Percentiles rank a stretch among this genome's conserved stretches.
Conservation (phyloP, 1,140 invertebrate genomes). For the Drosophila melanogaster region Release_6_plus_ISO1_MT NT_033779.5:9312501-9313000, state of each 20-base stretch:
- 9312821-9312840: conserved; percentile 4
- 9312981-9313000: no score
- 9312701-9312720: conserved; percentile 1
- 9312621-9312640: conserved; percentile 20
- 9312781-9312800: conserved; percentile 45
- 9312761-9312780: conserved; percentile 58
- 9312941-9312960: not conserved
- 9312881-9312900: conserved; percentile 68
- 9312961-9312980: no score
- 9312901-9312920: conserved; percentile 20
- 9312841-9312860: conserved; percentile 64
- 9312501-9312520: not conserved
- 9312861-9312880: conserved; percentile 70
- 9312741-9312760: conserved; percentile 31
- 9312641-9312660: conserved; percentile 29
- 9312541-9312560: not conserved
- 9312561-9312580: conserved; percentile 5
- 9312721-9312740: conserved; percentile 13
- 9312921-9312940: not conserved
- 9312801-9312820: conserved; percentile 14
- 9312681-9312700: not conserved
- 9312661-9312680: not conserved
- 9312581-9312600: conserved; percentile 13
- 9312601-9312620: conserved; percentile 12
- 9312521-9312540: not conserved